Evolutionary conservation across 2,888 invertebrate genomes (phyloP).

Genomic region (Bursaphelenchus okinawaensis): DNA sequence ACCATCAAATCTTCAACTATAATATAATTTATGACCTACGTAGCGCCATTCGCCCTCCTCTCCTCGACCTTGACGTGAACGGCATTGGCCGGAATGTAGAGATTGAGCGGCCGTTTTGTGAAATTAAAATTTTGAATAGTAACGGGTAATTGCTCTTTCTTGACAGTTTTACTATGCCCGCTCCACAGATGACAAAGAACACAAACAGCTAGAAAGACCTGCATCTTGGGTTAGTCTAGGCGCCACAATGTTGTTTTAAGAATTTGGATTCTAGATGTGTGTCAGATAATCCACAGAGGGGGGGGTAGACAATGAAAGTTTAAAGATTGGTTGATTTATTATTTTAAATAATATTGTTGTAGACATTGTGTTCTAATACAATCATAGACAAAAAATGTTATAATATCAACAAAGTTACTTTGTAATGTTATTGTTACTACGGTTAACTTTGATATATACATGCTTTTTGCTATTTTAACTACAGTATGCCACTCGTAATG

Average conservation of each 20-base stretch:
- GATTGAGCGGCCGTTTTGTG: conserved; percentile 32
- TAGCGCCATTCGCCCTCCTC: conserved; percentile 7
- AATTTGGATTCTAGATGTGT: not conserved
- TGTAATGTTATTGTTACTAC: too few species aligned
- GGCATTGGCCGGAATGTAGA: conserved; percentile 35
- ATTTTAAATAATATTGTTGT: too few species aligned
- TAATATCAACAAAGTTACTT: too few species aligned
- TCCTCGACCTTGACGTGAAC: conserved; percentile 27
- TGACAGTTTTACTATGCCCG: not conserved
- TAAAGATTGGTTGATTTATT: too few species aligned
- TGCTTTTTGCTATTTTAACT: too few species aligned
- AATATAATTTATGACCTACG: conserved; percentile 2
- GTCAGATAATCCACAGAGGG: not conserved
- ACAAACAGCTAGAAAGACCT: not conserved
- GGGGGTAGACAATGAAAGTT: too few species aligned
- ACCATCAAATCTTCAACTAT: not conserved
- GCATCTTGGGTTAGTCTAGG: not conserved
- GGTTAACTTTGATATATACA: too few species aligned
- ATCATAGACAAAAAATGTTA: too few species aligned
- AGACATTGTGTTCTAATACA: too few species aligned
- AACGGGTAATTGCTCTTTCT: not conserved
- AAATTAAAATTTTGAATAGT: conserved; percentile 17
- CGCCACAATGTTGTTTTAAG: not conserved
- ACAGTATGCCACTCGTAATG: too few species aligned
- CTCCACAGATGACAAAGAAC: not conserved